Base-by-base conservation (phyloP, 2,797 vertebrate species). In the Threskiornis aethiopicus region DNA sequence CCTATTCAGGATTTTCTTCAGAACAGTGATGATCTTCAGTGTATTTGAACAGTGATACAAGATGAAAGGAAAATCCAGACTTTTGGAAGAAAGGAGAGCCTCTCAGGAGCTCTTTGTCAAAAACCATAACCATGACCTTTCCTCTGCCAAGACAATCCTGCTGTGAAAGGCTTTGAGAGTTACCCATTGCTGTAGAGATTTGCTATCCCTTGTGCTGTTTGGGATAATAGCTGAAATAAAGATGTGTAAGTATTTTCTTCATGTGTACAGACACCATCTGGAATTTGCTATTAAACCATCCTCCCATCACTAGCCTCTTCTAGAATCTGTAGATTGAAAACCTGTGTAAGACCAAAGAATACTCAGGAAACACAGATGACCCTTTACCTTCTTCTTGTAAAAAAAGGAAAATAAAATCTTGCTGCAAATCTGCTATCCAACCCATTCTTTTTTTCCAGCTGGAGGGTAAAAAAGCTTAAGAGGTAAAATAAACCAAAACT, bases 61-160 rank as follows among this genome's bases (percentile, higher is more conserved):
- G 41, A 84, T 59, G 72, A 86, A 95, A 96, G 66, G 73, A 39
- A 86, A 88, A 88, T 75, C 62, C 37, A 71, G 59, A 75, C 65
- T 82, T 93, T 8, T 75, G 76, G 44, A 57, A 87, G 42, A 92
- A 92, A 95, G 87, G 46, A 62, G 9, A 92, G 13, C 17, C 49
- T 89, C 69, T 82, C 52, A 72, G 51, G 59, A 84, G 69, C 14
- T 65, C 67, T 95, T 82, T 93, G 57, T 96, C n/a, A 77, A 86
- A 94, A 89, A 29, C 55, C 54, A 44, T 88, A 47, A 52, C 61
- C 84, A 41, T 93, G 73, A 84, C 84, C 86, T 95, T 95, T 90
- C 62, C 71, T 89, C 57, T 91, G 87, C 58, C 80, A 76, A 96
- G 78, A 75, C 13, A 75, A 88, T 85, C 41, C 41, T 87, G 16